Evolutionary conservation across 2,113 vertebrate species (phyloP), one percentile per base, ranked within the genome.

Genomic region (Suncus etruscus): DNA sequence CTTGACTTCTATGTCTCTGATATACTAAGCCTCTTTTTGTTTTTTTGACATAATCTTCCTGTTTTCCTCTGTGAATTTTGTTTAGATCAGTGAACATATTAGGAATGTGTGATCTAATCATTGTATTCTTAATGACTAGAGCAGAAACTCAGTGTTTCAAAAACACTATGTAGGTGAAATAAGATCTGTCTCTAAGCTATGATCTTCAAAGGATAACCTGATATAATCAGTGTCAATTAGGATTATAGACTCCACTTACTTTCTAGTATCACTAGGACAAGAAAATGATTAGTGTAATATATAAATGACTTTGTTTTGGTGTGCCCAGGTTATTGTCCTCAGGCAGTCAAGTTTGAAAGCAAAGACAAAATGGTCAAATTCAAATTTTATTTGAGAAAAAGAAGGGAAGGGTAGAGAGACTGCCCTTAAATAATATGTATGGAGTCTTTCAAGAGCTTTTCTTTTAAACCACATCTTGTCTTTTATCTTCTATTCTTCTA

Each of bases 141-240:
- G 25, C 8, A 78, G 77, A 82, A 91, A 16, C 3, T 86, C 54
- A 82, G 22, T 32, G 72, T 77, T 92, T 83, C 48, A 80, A 84
- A 75, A 84, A 47, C 25, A 65, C 15, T 48, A 11, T 47, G 45
- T 65, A 70, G 20, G 65, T 78, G 65, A 92, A 83, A 89, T 47
- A 83, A 88, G 70, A 54, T 31, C 54, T 63, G 9, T 63, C n/a
- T 81, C 63, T 10, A 88, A 84, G 24, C 48, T 69, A 9, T 89
- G 65, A 84, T 45, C n/a, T 87, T 86, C 63, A 65, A 16, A 65
- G 15, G 85, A 16, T 82, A 47, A 77, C 51, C 66, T 85, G 29
- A 20, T 81, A 20, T 82, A 89, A 88, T 85, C 78, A 89, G 89
- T n/a, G 18, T 6, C 11, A 91, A 18, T 39, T 45, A 75, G 45